phyloP scores from a whole-genome alignment of 2,888 invertebrate genomes.

The Lutraria lutraria region DNA sequence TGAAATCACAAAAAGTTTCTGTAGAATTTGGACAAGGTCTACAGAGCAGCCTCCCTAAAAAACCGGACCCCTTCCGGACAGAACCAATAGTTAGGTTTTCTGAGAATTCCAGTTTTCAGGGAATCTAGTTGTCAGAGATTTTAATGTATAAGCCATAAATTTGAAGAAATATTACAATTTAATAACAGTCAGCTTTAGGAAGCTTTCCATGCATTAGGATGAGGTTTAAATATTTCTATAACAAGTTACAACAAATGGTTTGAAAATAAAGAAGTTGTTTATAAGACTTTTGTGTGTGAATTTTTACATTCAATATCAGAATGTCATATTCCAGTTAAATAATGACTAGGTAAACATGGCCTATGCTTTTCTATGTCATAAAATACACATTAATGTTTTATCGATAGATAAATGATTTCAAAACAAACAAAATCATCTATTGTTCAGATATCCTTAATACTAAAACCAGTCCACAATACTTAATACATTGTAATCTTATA shows the following conservation, averaged over 20 bases:
- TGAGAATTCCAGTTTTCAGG: no score
- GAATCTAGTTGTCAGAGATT: neutral
- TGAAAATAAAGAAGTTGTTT: neutral
- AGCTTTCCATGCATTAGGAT: neutral
- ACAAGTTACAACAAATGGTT: neutral
- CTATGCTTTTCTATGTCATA: neutral
- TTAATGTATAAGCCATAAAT: neutral
- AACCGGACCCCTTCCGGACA: no score
- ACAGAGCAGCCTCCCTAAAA: no score
- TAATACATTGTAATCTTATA: neutral
- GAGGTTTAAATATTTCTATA: neutral
- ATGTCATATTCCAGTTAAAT: slow-evolving; percentile 21
- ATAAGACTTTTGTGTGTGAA: neutral
- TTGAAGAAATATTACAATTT: neutral
- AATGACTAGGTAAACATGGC: neutral
- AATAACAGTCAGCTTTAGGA: neutral
- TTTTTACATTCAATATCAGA: neutral
- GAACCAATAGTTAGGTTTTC: no score
- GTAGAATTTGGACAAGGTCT: no score
- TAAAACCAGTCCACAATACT: neutral
- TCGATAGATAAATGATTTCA: neutral
- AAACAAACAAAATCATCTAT: neutral
- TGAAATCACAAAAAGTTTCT: no score
- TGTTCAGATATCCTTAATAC: neutral
- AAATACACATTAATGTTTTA: neutral